phyloP scores from a whole-genome alignment of 2,113 vertebrate species.

The Pachycephala philippinensis region DNA sequence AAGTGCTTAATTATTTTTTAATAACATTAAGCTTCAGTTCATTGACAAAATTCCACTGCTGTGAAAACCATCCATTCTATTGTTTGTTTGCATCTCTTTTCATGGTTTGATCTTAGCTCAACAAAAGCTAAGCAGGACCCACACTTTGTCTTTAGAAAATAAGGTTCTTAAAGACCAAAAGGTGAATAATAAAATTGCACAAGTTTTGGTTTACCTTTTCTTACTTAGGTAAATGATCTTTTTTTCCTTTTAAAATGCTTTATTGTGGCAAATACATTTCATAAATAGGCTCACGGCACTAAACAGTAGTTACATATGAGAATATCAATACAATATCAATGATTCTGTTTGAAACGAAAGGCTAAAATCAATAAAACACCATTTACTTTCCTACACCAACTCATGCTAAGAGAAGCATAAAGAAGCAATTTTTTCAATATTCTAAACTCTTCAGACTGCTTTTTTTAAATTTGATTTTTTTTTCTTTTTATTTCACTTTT shows the following conservation, averaged over 20 bases:
- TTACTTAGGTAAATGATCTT: neutral
- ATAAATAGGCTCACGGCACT: neutral
- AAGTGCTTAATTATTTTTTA: constrained; percentile 79
- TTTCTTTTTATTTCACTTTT: neutral
- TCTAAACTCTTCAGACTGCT: neutral
- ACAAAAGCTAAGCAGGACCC: neutral
- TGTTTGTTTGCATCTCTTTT: neutral
- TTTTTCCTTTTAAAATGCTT: neutral
- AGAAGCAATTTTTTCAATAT: neutral
- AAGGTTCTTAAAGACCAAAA: neutral
- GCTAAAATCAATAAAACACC: neutral
- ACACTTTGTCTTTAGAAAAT: neutral
- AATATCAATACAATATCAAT: neutral
- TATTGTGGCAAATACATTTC: neutral
- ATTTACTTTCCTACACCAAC: neutral
- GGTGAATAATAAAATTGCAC: neutral
- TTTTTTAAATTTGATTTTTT: neutral
- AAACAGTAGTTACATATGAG: neutral
- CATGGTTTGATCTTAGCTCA: neutral
- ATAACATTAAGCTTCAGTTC: constrained; percentile 68
- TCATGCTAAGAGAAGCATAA: neutral
- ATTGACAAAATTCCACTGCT: constrained; percentile 17
- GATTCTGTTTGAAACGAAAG: neutral
- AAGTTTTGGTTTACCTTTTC: neutral
- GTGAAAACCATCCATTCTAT: neutral